Percentiles rank a stretch among this genome's conserved stretches.
These are phyloP conservation scores for Centrocercus urophasianus DNA, from an alignment of 2,113 vertebrate genomes.

Conservation along the genomic window DNA sequence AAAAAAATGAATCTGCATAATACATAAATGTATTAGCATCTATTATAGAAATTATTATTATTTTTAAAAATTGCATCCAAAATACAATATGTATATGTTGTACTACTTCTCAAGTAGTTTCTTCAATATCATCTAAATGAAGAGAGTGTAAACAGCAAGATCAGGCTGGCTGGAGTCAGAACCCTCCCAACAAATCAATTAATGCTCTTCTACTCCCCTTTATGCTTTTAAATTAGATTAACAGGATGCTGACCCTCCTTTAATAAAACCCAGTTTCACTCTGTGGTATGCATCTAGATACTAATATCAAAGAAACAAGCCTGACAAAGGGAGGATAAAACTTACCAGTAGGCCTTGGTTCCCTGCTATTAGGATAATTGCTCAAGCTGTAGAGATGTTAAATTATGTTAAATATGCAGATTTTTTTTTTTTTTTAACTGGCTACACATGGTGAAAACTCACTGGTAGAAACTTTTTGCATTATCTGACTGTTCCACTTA, in stretches of 20 bases:
- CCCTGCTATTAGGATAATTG: constrained; percentile 67
- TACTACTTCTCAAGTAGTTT: background rate
- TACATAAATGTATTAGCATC: background rate
- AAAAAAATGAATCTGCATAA: background rate
- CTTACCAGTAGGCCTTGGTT: constrained; percentile 40
- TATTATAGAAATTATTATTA: background rate
- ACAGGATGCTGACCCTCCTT: constrained; percentile 59
- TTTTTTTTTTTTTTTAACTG: background rate
- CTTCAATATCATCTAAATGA: background rate
- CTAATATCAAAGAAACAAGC: constrained; percentile 66
- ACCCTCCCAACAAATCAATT: constrained; percentile 66
- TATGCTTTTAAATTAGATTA: constrained; percentile 70
- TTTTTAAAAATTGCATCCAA: background rate
- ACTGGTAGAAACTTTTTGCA: background rate
- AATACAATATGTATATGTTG: background rate
- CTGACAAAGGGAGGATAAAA: constrained; percentile 61
- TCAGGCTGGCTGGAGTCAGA: constrained; percentile 25
- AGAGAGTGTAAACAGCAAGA: constrained; percentile 20
- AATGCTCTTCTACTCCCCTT: constrained; percentile 52
- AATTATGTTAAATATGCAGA: constrained; percentile 54
- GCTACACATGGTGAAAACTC: background rate
- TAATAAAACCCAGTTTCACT: constrained; percentile 25
- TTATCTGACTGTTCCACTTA: background rate
- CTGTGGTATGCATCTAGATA: constrained; percentile 65
- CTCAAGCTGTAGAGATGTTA: constrained; percentile 44